Base-by-base conservation (phyloP, 2,113 vertebrate genomes). In the Mus spicilegus region DNA sequence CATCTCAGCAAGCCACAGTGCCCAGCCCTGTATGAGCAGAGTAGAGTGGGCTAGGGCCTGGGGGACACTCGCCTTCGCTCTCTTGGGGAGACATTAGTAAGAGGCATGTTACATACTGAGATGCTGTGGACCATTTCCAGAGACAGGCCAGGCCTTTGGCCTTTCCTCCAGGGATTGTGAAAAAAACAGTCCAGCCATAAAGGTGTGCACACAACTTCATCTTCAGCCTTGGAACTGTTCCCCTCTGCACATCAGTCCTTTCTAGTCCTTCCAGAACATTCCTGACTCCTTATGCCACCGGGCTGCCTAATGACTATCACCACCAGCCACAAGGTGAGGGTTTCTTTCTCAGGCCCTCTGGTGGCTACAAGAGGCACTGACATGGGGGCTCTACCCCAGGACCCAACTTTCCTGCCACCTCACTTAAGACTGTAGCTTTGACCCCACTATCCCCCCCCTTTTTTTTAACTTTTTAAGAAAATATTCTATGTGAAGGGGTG, bases 81-180 rank as follows among this genome's bases (percentile, higher is more conserved):
- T 33, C 39, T 4, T 0, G 4, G 3, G 3, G 49, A 36, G 51
- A 4, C 14, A 17, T 58, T 39, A 61, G 85, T 56, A 0, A 0
- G 69, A 54, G 12, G 39, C 36, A 10, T 42, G 12, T 42, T 22
- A n/a, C 13, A 1, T 36, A 9, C 28, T 3, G 14, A 36, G 26
- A 36, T 24, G 39, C 42, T 4, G 20, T 26, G n/a, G 46, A 51
- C 63, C 49, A 67, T 26, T 28, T 51, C 77, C 49, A 56, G 49
- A 54, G 36, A 36, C 22, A 9, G 7, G 7, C 65, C 61, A 86
- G 61, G 58, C 61, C 26, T 12, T 19, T 28, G 9, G n/a, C 58
- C 61, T 65, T 33, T 51, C 63, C 26, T 49, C 63, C 56, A 26
- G 7, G 63, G 39, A 67, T 16, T 9, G 28, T 65, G 39, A 12